Evolutionary conservation across 2,888 invertebrate genomes (phyloP).

Genomic region (Gisinianus flammeolus): DNA sequence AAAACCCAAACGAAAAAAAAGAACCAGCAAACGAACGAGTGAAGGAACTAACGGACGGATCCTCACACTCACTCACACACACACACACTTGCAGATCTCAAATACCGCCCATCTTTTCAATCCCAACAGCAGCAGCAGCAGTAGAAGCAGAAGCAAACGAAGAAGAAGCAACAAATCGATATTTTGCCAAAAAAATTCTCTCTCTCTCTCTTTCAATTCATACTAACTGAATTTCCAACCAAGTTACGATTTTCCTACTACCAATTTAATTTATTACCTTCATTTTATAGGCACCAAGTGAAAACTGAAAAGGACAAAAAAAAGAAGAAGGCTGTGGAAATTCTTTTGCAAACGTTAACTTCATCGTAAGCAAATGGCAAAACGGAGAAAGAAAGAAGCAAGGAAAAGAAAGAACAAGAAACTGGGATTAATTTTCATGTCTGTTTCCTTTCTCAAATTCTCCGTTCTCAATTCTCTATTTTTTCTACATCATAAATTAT

Average conservation of each 20-base stretch:
- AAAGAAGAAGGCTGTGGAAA: neutral
- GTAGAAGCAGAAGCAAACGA: neutral
- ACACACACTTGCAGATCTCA: neutral
- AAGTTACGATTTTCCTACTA: constrained; percentile 3
- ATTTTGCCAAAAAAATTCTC: constrained; percentile 6
- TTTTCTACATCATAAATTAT: too few relatives aligned
- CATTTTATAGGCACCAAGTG: neutral
- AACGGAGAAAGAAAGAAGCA: too few relatives aligned
- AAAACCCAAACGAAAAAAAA: too few relatives aligned
- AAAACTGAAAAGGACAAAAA: neutral
- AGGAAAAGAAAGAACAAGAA: too few relatives aligned
- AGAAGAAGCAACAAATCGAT: constrained; percentile 2
- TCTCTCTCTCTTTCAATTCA: neutral
- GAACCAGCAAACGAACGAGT: too few relatives aligned
- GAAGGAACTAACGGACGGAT: neutral
- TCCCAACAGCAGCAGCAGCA: neutral
- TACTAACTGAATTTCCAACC: constrained; percentile 8
- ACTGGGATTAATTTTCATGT: too few relatives aligned
- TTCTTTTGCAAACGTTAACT: too few relatives aligned
- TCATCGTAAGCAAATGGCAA: too few relatives aligned
- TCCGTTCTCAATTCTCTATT: too few relatives aligned
- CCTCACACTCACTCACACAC: neutral
- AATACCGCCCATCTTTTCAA: neutral
- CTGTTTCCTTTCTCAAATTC: too few relatives aligned
- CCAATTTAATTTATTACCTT: constrained; percentile 21